Percentiles rank a stretch among this genome's conserved stretches.
phyloP scores from a whole-genome alignment of 2,888 invertebrate species.

The Stenchaetothrips biformis region DNA sequence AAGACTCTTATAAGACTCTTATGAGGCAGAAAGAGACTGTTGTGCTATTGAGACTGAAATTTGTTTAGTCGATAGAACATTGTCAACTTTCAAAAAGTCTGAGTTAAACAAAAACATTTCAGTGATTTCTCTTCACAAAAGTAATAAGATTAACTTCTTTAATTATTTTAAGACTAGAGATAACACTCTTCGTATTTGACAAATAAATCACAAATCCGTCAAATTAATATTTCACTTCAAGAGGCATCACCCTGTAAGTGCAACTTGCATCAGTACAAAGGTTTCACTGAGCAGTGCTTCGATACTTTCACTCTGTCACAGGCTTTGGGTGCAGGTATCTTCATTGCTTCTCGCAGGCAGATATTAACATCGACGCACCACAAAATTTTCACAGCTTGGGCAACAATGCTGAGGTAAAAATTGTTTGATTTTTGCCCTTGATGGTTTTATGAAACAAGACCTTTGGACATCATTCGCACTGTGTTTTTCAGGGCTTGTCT shows the following conservation, averaged over 20 bases:
- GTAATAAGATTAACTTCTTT: neutral
- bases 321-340: neutral
- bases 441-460: conserved; percentile 41
- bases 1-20: too few species aligned
- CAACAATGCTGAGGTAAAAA: neutral
- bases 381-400: too few species aligned
- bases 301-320: neutral
- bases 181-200: neutral
- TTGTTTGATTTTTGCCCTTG: neutral
- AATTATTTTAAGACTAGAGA: conserved; percentile 20
- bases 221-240: neutral
- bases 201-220: neutral
- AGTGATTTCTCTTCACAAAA: neutral
- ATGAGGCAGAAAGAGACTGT: too few species aligned
- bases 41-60: too few species aligned
- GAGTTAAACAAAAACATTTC: too few species aligned
- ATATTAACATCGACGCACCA: too few species aligned
- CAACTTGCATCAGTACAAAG: neutral
- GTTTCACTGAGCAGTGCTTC: neutral
- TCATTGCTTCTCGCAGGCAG: too few species aligned
- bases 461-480: conserved; percentile 90
- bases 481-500: conserved; percentile 96
- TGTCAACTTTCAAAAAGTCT: too few species aligned
- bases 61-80: too few species aligned
- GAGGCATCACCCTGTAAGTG: conserved; percentile 3